Base-by-base conservation (phyloP, 2,797 vertebrate genomes). In the Enteromius mattozi region DNA sequence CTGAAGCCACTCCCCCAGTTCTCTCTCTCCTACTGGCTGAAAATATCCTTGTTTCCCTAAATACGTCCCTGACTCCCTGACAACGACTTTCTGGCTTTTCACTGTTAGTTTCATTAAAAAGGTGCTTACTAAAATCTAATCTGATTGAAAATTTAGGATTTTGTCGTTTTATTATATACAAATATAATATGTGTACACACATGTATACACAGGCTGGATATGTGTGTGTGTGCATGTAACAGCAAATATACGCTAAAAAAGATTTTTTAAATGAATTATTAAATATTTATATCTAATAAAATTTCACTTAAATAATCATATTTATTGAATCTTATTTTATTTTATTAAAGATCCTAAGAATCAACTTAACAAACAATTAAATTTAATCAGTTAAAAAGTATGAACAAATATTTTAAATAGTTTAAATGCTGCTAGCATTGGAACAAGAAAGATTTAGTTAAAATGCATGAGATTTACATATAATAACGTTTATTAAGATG, bases 1-100 rank as follows among this genome's bases (percentile, higher is more conserved):
- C 87, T 37, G 30, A 61, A 47, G 54, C 83, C 72, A 84, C 82
- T 71, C 85, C 88, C 74, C n/a, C 33, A 72, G 45, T 68, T 3
- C 2, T 65, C 37, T 69, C 5, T 27, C 16, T 37, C 16, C 24
- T 27, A 42, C 17, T 24, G 51, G 6, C 56, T 71, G 45, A 71
- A 63, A 72, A 79, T 69, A 27, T 14, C 40, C 2, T 47, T 30
- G 16, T 78, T 19, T 30, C 14, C 8, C 68, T 49, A 47, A 65
- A 27, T 65, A 30, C 54, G 3, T 45, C 69, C 14, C 37, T 40
- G 37, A 40, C 37, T 40, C 37, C 1, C 13, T 47, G 17, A 65
- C n/a, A 69, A 47, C 63, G 16, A 45, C n/a, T 80, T 61, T 59
- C 3, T 45, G 0, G 3, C 13, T 19, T 30, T 49, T 19, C 33